Conservation (phyloP, 2,797 vertebrate species). For the Siniperca undulata region DNA sequence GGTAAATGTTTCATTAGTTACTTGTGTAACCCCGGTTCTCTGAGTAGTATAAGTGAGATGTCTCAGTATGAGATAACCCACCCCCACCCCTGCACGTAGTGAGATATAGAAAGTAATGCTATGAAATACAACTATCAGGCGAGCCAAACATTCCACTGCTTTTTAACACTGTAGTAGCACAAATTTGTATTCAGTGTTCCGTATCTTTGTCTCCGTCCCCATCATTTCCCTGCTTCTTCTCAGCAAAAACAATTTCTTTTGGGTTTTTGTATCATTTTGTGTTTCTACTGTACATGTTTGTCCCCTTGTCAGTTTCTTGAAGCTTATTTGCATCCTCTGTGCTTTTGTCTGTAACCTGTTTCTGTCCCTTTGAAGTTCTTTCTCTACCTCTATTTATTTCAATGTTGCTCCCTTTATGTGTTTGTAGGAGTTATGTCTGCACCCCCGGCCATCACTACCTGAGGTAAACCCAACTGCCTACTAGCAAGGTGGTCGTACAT, state of each 20-base stretch:
- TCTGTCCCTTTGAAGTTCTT: slow-evolving; percentile 55
- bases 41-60: neutral
- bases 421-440: slow-evolving; percentile 86
- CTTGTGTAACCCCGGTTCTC: neutral
- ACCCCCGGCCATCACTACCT: slow-evolving; percentile 84
- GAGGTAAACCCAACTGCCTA: slow-evolving; percentile 81
- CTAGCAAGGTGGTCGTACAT: slow-evolving; percentile 59
- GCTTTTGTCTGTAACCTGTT: slow-evolving; percentile 62
- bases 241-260: slow-evolving; percentile 39
- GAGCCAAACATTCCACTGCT: neutral
- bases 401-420: slow-evolving; percentile 78
- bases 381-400: slow-evolving; percentile 73
- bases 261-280: slow-evolving; percentile 41
- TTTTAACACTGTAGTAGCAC: neutral
- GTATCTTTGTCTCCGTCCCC: slow-evolving; percentile 4
- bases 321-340: slow-evolving; percentile 27
- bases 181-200: neutral
- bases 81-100: neutral
- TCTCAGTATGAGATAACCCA: neutral
- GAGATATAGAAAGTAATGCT: neutral
- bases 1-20: neutral
- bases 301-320: slow-evolving; percentile 34
- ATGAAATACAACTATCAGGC: neutral
- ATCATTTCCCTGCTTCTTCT: slow-evolving; percentile 26
- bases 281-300: slow-evolving; percentile 32